A percentile compares a stretch with the other conserved stretches of the same genome.
phyloP scores from a whole-genome alignment of 2,888 invertebrate genomes.

The Biston betularia region DNA sequence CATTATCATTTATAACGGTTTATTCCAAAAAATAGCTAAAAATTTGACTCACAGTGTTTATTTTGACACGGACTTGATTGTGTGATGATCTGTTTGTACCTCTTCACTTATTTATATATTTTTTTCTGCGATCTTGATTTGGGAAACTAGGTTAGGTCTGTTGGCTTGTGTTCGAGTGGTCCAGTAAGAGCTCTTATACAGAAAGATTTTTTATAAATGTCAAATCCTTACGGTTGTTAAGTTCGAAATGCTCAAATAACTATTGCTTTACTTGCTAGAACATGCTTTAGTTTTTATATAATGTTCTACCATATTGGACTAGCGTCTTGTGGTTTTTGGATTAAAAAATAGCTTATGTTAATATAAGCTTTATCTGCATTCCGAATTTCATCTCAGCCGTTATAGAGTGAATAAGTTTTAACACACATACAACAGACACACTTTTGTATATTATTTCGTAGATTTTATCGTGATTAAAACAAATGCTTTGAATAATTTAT shows the following conservation, averaged over 20 bases:
- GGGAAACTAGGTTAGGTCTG: constrained; percentile 9
- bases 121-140: constrained; percentile 7
- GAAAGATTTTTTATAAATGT: neutral
- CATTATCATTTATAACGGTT: constrained; percentile 40
- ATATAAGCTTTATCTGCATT: too few relatives aligned
- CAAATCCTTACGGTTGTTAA: neutral
- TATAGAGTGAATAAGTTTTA: too few relatives aligned
- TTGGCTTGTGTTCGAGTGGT: constrained; percentile 15
- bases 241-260: neutral
- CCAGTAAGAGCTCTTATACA: neutral
- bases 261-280: too few relatives aligned
- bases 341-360: too few relatives aligned
- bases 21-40: constrained; percentile 22
- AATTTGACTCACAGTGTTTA: constrained; percentile 20
- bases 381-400: too few relatives aligned
- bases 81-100: constrained; percentile 5
- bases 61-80: neutral
- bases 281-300: too few relatives aligned
- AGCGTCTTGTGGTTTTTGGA: too few relatives aligned
- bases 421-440: too few relatives aligned
- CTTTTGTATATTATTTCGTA: too few relatives aligned
- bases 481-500: too few relatives aligned
- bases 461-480: too few relatives aligned
- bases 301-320: too few relatives aligned
- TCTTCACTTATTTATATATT: constrained; percentile 14